Conservation (phyloP, 1,140 invertebrate species). For the Dryas iulia region DNA sequence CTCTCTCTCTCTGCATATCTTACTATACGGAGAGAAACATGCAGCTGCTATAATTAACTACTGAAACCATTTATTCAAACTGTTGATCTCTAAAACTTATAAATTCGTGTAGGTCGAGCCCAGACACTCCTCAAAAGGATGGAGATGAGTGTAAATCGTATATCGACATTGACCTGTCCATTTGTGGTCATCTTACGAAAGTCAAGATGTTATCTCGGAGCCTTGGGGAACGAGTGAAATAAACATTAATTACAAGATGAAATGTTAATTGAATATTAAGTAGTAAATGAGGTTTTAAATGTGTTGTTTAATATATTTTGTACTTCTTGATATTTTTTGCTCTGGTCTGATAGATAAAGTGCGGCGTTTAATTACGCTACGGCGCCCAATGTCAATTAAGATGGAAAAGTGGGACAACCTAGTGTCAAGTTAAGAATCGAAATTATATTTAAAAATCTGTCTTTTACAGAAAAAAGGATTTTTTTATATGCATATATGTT, state of each 20-base stretch:
- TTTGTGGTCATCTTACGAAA: constrained; percentile 20
- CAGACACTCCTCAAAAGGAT: constrained; percentile 17
- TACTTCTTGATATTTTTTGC: no score
- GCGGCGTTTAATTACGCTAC: no score
- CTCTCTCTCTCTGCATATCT: no score
- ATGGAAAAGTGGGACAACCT: no score
- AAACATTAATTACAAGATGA: constrained; percentile 6
- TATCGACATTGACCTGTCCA: constrained; percentile 53
- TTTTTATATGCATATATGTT: no score
- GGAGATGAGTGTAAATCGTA: constrained; percentile 4
- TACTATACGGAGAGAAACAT: no score
- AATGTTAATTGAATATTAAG: not conserved
- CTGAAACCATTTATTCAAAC: not conserved
- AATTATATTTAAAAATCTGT: no score
- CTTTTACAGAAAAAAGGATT: no score
- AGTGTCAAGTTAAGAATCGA: no score
- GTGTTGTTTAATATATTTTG: not conserved
- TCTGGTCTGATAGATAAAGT: no score
- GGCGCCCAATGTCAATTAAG: no score
- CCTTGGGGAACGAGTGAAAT: not conserved
- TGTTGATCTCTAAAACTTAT: not conserved
- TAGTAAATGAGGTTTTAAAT: not conserved
- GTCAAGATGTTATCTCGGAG: not conserved
- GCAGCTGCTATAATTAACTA: no score
- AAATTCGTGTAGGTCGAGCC: not conserved